Base-by-base conservation (phyloP, 2,888 invertebrate species). In the Pseudeuparius sepicola region DNA sequence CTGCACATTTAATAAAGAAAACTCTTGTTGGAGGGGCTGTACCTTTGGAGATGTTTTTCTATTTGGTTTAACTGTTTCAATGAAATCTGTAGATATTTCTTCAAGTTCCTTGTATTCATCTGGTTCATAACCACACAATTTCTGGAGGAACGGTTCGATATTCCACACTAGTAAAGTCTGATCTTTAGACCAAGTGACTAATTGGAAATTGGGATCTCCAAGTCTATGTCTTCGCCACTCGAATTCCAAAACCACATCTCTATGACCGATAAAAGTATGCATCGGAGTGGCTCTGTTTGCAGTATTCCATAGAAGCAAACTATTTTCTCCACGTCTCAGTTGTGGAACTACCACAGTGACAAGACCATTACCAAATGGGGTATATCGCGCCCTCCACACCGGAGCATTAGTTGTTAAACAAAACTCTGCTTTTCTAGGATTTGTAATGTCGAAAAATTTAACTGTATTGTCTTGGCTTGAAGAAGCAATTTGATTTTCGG, bases 401-500 rank as follows among this genome's bases (percentile, higher is more conserved):
- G 89, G 89, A 25, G 79, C 80, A 45, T 81, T 77, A 0, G 89
- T 85, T 47, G 82, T 83, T 37, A 93, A 73, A 38, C 84, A 76
- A 61, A 78, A 85, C 55, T 90, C 90, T 2, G 87, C 79, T 47
- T 83, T 73, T 45, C 86, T 70, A 4, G 87, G 83, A 68, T 83
- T 87, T 43, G 78, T 81, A 2, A 86, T 82, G 59, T 93, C 89
- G 66, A 92, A 94, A 61, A 90, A 87, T 66, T 93, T 93, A 2
- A 94, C 90, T 30, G 89, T 88, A 36, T 88, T 85, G 64, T 96
- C 94, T 64, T 94, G 92, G 65, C 93, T 92, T 37, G 89, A 89
- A 5, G 94, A 92, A 25, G 86, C 84, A 39, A 89, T 61, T 53
- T 86, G 85, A 45, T 82, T 83, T 61, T 88, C 87, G 51, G 80